phyloP scores from a whole-genome alignment of 1,140 invertebrate species.

The Cepaea nemoralis region DNA sequence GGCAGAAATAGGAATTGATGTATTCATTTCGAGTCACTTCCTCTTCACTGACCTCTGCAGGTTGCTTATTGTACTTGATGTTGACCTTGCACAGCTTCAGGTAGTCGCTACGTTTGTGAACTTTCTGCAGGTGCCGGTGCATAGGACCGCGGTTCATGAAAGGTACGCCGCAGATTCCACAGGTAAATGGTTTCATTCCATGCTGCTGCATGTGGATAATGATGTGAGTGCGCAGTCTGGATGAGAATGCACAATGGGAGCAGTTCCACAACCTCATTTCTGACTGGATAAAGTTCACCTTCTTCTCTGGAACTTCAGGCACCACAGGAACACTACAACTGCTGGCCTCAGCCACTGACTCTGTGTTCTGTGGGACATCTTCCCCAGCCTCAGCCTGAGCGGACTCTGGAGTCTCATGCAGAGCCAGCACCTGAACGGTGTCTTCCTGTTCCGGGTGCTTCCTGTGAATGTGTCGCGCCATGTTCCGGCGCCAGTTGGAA shows the following conservation, averaged over 20 bases:
- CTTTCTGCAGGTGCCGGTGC: slow-evolving; percentile 59
- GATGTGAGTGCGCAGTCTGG: slow-evolving; percentile 56
- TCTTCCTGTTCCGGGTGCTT: slow-evolving; percentile 54
- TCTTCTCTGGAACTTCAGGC: neutral
- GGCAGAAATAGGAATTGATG: slow-evolving; percentile 57
- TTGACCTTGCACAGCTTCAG: slow-evolving; percentile 33
- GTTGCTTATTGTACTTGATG: slow-evolving; percentile 52
- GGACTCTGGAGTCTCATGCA: neutral
- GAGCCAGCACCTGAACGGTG: neutral
- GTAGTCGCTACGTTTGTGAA: slow-evolving; percentile 47
- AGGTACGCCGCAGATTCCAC: slow-evolving; percentile 56
- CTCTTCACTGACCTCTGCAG: neutral
- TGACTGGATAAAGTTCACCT: neutral
- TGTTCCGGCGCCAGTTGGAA: slow-evolving; percentile 68
- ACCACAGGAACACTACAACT: neutral
- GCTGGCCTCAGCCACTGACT: neutral
- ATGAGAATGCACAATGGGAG: slow-evolving; percentile 59
- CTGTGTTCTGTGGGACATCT: neutral
- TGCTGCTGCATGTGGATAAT: slow-evolving; percentile 61
- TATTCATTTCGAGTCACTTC: slow-evolving; percentile 39
- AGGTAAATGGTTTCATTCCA: slow-evolving; percentile 62
- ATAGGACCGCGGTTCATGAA: slow-evolving; percentile 60
- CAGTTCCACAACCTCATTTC: slow-evolving; percentile 63
- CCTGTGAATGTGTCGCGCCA: slow-evolving; percentile 64
- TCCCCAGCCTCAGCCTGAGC: neutral